Percentiles rank a stretch among this genome's conserved stretches.
These are phyloP conservation scores for Colletes collaris DNA, from an alignment of 2,888 invertebrate species.

Conservation along the genomic window DNA sequence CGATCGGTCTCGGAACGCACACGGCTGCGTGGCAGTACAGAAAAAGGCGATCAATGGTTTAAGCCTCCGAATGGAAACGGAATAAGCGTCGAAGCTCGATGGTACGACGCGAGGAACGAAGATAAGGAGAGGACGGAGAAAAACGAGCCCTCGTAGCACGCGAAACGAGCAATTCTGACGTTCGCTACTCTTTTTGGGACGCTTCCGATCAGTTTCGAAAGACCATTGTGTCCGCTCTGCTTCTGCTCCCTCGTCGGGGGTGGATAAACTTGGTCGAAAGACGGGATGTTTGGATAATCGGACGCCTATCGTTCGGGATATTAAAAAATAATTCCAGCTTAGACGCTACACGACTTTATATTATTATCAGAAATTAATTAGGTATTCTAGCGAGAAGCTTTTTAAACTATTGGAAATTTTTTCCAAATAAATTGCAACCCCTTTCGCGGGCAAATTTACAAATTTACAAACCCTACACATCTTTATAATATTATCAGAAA, in stretches of 20 bases:
- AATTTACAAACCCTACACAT: too few relatives aligned
- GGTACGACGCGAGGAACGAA: neutral
- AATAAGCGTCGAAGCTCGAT: constrained; percentile 31
- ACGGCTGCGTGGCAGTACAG: constrained; percentile 23
- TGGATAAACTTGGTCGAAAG: too few relatives aligned
- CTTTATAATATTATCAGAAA: too few relatives aligned
- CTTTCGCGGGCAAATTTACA: too few relatives aligned
- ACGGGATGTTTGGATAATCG: too few relatives aligned
- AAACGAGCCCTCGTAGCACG: neutral
- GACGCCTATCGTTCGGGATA: too few relatives aligned
- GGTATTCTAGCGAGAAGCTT: too few relatives aligned
- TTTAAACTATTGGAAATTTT: too few relatives aligned
- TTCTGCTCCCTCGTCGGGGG: neutral
- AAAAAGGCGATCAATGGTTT: constrained; percentile 64
- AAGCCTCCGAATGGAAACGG: constrained; percentile 48
- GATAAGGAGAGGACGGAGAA: neutral
- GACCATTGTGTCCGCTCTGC: neutral
- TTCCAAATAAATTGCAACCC: too few relatives aligned
- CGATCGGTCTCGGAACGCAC: constrained; percentile 43
- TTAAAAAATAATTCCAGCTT: too few relatives aligned
- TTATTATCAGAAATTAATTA: too few relatives aligned
- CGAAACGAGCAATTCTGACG: constrained; percentile 3
- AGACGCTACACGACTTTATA: too few relatives aligned
- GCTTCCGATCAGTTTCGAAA: neutral
- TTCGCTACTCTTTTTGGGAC: neutral